These are phyloP conservation scores for Pteropus rufus DNA, from an alignment of 2,797 vertebrate genomes.

Conservation along the genomic window DNA sequence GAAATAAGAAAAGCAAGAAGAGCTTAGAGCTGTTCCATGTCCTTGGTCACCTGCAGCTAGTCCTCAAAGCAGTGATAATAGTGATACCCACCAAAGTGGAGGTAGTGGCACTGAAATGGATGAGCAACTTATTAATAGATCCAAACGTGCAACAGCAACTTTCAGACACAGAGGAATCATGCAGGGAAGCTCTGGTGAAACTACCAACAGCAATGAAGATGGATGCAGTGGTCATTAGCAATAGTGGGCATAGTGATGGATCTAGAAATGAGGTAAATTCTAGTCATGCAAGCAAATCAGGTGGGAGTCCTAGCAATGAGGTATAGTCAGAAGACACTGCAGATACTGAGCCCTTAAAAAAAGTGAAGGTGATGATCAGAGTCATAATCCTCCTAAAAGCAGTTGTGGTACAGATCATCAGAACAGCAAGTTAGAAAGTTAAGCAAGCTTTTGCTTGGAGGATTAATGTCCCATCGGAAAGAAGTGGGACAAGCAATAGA, in stretches of 20 bases:
- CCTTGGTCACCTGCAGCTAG: slow-evolving; percentile 93
- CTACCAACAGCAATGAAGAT: slow-evolving; percentile 98
- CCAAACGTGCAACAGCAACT: slow-evolving; percentile 95
- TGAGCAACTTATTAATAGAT: slow-evolving; percentile 93
- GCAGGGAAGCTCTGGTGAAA: slow-evolving; percentile 99
- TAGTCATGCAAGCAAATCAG: slow-evolving; percentile 95
- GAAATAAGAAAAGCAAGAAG: slow-evolving; percentile 94
- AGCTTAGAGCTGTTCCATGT: slow-evolving; percentile 72
- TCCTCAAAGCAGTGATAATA: slow-evolving; percentile 98
- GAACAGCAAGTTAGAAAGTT: slow-evolving; percentile 90
- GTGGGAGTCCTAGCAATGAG: slow-evolving; percentile 96
- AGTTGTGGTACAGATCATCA: slow-evolving; percentile 87
- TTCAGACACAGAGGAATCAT: slow-evolving; percentile 97
- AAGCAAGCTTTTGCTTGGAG: slow-evolving; percentile 86
- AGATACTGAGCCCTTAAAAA: slow-evolving; percentile 97
- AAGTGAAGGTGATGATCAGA: slow-evolving; percentile 91
- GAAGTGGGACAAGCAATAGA: slow-evolving; percentile 80
- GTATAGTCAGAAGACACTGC: slow-evolving; percentile 97
- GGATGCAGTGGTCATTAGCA: slow-evolving; percentile 97
- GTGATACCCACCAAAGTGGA: slow-evolving; percentile 97
- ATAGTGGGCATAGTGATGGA: slow-evolving; percentile 95
- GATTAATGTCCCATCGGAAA: slow-evolving; percentile 85
- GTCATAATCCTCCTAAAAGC: slow-evolving; percentile 86
- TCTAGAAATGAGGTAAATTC: slow-evolving; percentile 97
- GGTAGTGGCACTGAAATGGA: slow-evolving; percentile 99